Evolutionary conservation across 1,140 invertebrate genomes (phyloP), one percentile per base, ranked within the genome.

Genomic region (Drosophila mauritiana): DNA sequence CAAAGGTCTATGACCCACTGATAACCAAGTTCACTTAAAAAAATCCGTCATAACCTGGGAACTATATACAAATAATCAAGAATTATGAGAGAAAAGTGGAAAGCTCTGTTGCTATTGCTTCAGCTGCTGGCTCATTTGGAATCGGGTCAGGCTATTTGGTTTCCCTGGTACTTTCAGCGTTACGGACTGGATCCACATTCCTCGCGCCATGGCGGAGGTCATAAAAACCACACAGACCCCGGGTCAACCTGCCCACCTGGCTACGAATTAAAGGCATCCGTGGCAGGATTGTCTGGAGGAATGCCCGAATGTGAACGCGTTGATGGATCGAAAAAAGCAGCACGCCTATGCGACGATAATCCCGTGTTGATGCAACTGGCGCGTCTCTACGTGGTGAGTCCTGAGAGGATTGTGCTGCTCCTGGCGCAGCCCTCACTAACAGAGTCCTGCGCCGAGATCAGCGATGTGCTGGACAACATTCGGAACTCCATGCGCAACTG

Each of bases 331-430:
- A 11, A 4, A 42, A 0, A 7, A 5, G 0, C 20, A 13, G 20
- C 6, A 27, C 58, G 17, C 1, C 2, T 72, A 1, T 92, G 91
- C 61, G 79, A 92, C 34, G 91, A 92, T 39, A 92, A 92, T 70
- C 80, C 82, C 8, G 42, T 92, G 34, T 61, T 92, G 15, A 52
- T 90, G 55, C 89, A 91, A 59, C 61, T 92, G 52, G 91, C 91
- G 12, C 77, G 84, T 4, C 73, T 92, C 3, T 86, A 91, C 49
- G 65, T 89, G 10, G 70, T 80, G 8, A 91, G 91, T 76, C 91
- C 91, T 11, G 91, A 92, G 59, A 68, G 91, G 7, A 91, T 92
- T 63, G 64, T 92, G 4, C 48, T 86, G 34, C 45, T 92, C 20
- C 48, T 92, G 39, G 67, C 91, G 0, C 69, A 78, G 48, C 75